Evolutionary conservation across 2,113 vertebrate species (phyloP), one percentile per base, ranked within the genome.

Genomic region (Amphiprion ocellaris): DNA sequence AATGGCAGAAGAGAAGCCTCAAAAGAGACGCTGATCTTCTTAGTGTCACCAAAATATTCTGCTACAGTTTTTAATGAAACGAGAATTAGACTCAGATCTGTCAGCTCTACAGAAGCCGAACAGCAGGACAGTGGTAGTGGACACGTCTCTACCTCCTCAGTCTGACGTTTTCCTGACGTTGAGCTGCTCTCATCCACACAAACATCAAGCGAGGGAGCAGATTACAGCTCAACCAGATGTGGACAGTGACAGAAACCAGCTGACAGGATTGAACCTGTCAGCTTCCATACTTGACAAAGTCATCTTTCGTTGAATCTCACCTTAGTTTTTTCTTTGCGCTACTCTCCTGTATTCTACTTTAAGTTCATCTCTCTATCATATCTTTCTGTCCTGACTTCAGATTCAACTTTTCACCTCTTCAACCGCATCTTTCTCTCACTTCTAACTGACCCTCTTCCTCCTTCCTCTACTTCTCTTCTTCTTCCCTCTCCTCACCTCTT

Each of bases 401-500:
- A 50, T 73, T 76, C 78, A 80, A 69, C 81, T 81, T 73, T 52
- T 84, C 78, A 75, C 69, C 75, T 59, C n/a, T 44, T 47, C 49
- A 6, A 26, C 33, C 6, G 1, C 54, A 9, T 21, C 52, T 33
- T 41, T 54, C 52, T 26, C n/a, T 53, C 68, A n/a, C 21, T 24
- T 30, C 75, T 63, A n/a, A 10, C 44, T 23, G 50, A 62, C 59
- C 47, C 71, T 44, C 54, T 23, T n/a, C n/a, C 64, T 10, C 2
- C 63, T 49, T 65, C 74, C 41, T 68, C 54, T 72, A 41, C 72
- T 19, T 26, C 19, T 56, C 59, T 41, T 24, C 30, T 30, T 30
- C 30, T 6, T 46, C 39, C 33, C 33, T 37, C 19, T 61, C 55
- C 61, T 61, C 73, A 44, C 52, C 56, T 33, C 56, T 74, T 24